A percentile compares a stretch with the other conserved stretches of the same genome.
Evolutionary conservation across 2,113 vertebrate species (phyloP).

Genomic region (Alaudala cheleensis): DNA sequence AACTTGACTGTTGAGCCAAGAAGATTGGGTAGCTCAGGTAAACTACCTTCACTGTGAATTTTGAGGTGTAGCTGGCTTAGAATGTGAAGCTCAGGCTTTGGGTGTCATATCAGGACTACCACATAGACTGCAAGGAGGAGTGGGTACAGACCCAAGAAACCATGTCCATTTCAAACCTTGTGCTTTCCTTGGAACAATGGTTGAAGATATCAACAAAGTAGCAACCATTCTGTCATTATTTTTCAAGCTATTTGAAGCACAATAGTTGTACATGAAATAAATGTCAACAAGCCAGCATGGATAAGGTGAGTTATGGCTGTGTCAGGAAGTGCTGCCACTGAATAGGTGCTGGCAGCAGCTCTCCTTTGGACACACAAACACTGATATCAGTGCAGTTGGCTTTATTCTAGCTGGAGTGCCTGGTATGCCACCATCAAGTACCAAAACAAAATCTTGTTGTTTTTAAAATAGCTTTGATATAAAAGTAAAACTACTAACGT

Average conservation of each 20-base stretch:
- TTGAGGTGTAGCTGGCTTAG: background rate
- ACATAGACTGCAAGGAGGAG: background rate
- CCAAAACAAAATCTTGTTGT: background rate
- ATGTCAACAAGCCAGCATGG: background rate
- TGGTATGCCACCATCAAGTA: background rate
- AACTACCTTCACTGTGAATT: background rate
- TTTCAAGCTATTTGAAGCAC: background rate
- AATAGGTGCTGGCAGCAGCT: background rate
- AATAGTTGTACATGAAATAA: background rate
- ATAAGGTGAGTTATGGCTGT: background rate
- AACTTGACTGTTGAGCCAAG: background rate
- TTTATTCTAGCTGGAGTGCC: background rate
- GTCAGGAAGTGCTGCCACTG: background rate
- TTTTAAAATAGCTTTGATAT: background rate
- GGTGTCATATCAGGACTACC: background rate
- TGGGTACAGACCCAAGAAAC: rapidly evolving
- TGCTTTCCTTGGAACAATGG: background rate
- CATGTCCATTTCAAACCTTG: background rate
- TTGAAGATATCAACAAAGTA: background rate
- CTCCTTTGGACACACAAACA: background rate
- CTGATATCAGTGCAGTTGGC: background rate
- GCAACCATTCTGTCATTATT: background rate
- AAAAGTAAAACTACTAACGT: background rate
- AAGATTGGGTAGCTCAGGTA: background rate
- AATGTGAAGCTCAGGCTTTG: background rate